Conservation (phyloP, 2,113 vertebrate genomes). For the Meriones unguiculatus region DNA sequence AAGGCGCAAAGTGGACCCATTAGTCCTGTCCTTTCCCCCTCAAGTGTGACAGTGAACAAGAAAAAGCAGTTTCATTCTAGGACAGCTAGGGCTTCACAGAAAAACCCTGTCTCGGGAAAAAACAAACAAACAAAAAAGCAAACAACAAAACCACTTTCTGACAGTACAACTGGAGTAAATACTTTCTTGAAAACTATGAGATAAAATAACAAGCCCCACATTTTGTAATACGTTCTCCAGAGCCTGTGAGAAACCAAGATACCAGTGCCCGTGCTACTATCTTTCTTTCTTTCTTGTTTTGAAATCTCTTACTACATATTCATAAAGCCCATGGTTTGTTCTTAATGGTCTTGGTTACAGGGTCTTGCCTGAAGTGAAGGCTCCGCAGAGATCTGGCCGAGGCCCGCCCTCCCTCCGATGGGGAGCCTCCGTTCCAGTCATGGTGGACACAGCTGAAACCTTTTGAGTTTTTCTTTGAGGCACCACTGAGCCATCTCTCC, state of each 20-base stretch:
- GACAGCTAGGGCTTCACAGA: not conserved
- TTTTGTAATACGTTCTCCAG: not conserved
- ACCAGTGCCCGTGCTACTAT: not conserved
- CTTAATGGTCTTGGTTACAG: not conserved
- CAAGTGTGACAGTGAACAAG: not conserved
- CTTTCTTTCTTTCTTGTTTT: not conserved
- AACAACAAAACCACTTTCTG: not conserved
- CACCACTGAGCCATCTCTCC: not conserved
- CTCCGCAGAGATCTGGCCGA: not conserved
- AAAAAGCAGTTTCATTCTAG: not conserved
- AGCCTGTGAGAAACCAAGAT: not conserved
- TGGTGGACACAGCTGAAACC: not conserved
- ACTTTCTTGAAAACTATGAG: not conserved
- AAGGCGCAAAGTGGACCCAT: not conserved
- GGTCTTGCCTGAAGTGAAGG: not conserved
- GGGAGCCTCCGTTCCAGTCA: not conserved
- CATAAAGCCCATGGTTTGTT: not conserved
- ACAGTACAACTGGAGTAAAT: not conserved
- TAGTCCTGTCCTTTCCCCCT: not conserved
- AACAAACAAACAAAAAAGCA: not conserved
- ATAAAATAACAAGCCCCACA: conserved; percentile 8
- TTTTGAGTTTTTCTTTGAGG: not conserved
- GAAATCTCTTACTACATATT: not conserved
- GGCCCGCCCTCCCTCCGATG: not conserved
- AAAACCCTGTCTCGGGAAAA: not conserved